Evolutionary conservation across 2,888 invertebrate genomes (phyloP), one percentile per base, ranked within the genome.

Genomic region (Palloptera scutellata): DNA sequence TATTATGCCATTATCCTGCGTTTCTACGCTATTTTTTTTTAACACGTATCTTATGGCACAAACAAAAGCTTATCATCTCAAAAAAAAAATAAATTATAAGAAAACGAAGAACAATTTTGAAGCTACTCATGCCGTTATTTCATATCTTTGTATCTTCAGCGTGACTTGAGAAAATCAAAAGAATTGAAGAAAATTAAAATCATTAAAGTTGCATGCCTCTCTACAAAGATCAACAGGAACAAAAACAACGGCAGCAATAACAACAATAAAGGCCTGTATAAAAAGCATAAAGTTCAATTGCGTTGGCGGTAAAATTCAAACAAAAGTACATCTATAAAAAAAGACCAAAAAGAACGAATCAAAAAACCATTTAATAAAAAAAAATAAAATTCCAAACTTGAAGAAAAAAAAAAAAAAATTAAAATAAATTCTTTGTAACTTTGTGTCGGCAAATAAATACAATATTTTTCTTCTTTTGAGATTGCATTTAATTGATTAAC

Each of bases 291-390:
- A 43, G 59, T 72, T 74, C 76, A 71, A 68, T 69, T 72, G 71
- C 70, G 70, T 60, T 60, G 76, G 71, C 77, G 77, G 77, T 76
- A 60, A 75, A 79, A 77, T 77, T 77, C 79, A 77, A 77, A 77
- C 77, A 79, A 77, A 65, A 41, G 40, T 15, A 13, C 2, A 48
- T n/a, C 41, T 42, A 66, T 45, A n/a, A 48, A 48, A 48, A 48
- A 8, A 15, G 6, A n/a, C 15, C 15, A 13, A 48, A 48, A 15
- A 48, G 41, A 73, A 65, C 75, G 66, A 68, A 73, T 69, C 67
- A 66, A 68, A 48, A 63, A 62, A 45, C 55, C 55, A 43, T 45
- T 64, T 68, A 61, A 69, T 67, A 69, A 68, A 70, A 73, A 72
- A 73, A 73, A 71, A 72, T 74, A 77, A 58, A 71, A 70, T 75